Base-by-base conservation (phyloP, 1,140 invertebrate genomes). In the Conus ventricosus region DNA sequence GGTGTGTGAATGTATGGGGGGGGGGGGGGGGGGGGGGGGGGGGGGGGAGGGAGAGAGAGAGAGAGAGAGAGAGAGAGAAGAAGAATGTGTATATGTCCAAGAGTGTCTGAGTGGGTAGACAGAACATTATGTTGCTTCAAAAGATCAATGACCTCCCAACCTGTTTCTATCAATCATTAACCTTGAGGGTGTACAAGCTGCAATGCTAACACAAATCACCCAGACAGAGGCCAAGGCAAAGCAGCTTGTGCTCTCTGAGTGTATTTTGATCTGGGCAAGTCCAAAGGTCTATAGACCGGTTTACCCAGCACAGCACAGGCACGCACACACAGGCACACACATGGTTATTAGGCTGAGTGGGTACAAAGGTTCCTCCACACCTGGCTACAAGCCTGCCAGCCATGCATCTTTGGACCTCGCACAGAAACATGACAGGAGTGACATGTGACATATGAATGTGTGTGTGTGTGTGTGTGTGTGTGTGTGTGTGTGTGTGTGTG, bases 31-130 rank as follows among this genome's bases (percentile, higher is more conserved):
- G 57, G 57, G 6, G 60, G 25, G 54, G 57, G 27, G 54, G 11
- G 54, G 53, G 80, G 53, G 17, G 11, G 17, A 82, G 25, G 5
- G 54, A 55, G 54, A 82, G 80, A 82, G 54, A 55, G 54, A 82
- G 80, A 82, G 54, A 55, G 54, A 82, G 80, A 82, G 54, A 71
- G 67, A 71, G 67, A 71, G 67, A 71, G 67, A 71, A 71, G 67
- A 71, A 8, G 10, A 20, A 71, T 60, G 57, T 60, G 8, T 11
- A 15, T 15, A 8, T 60, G 57, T 60, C 8, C 15, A 4, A 11
- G 39, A 39, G 39, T 39, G 39, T 39, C 0, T 39, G 39, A 39
- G 39, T 39, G 39, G 39, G 39, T 39, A 39, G 0, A 39, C 39
- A 39, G 39, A 39, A 39, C 39, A 39, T 39, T 39, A 15, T 60